A percentile compares a stretch with the other conserved stretches of the same genome.
phyloP scores from a whole-genome alignment of 1,140 invertebrate species.

The Diploscapter pachys region DNA sequence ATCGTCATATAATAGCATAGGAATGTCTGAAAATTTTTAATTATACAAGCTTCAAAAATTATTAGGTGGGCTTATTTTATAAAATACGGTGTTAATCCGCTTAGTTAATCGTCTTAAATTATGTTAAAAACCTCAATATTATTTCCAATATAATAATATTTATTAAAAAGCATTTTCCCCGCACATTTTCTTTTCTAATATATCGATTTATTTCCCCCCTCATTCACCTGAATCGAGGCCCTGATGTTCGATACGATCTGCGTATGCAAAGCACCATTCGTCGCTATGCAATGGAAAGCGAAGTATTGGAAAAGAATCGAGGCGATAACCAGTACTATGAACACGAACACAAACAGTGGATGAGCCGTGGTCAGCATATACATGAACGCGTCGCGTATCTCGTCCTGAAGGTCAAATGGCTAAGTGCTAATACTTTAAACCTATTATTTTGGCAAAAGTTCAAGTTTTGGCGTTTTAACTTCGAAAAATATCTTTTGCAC shows the following conservation, averaged over 20 bases:
- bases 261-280: conserved; percentile 26
- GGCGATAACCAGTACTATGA: conserved; percentile 56
- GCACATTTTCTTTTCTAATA: no score
- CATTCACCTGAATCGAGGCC: conserved; percentile 16
- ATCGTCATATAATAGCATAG: conserved; percentile 62
- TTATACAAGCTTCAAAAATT: no score
- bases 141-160: no score
- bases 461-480: no score
- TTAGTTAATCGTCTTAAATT: no score
- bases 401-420: conserved; percentile 23
- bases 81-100: background rate
- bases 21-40: conserved; percentile 60
- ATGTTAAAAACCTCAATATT: no score
- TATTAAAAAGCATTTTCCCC: no score
- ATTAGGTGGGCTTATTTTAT: conserved; percentile 25
- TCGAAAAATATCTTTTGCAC: no score
- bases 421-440: no score
- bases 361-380: conserved; percentile 39
- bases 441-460: no score
- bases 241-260: conserved; percentile 29
- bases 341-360: conserved; percentile 57
- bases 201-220: no score
- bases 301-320: conserved; percentile 23
- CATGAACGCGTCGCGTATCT: conserved; percentile 43
- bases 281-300: conserved; percentile 30